Evolutionary conservation across 2,797 vertebrate genomes (phyloP), one percentile per base, ranked within the genome.

Genomic region (Emys orbicularis): DNA sequence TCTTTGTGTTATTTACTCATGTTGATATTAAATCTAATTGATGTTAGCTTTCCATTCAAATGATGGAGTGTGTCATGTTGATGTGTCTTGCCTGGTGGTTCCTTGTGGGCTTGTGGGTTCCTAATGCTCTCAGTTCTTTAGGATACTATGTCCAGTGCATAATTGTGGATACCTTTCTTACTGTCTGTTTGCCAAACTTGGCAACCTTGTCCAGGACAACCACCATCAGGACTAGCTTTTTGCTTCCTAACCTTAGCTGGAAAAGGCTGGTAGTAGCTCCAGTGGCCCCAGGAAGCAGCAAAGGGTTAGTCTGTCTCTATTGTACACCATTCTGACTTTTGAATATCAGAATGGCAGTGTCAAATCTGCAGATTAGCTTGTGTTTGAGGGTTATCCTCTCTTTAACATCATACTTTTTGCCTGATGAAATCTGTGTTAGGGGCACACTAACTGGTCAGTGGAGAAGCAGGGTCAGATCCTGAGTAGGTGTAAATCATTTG

Each of bases 71-170:
- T 41, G 19, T 76, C 81, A n/a, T 77, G 84, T 56, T 56, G 6
- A 49, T 61, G 47, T 3, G n/a, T 2, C 27, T 23, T 15, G 81
- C 1, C 6, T 29, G 53, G 2, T 12, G n/a, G 52, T 61, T 92
- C 68, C 31, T 49, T 0, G 1, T 59, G 16, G 41, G 79, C 0
- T 72, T 12, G 4, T 41, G n/a, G n/a, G n/a, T n/a, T n/a, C n/a
- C n/a, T 4, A 7, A 53, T 37, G 82, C 59, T 23, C 31, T 1
- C 77, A 29, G 3, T 29, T 65, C 34, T 79, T 50, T 53, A 49
- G 9, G 5, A 23, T 79, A 68, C 68, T 83, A 61, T 81, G 2
- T 15, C 18, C 21, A 11, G 61, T 86, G 29, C 6, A 12, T 79
- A 74, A 57, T 56, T 92, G 2, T 47, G 3, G 5, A 23, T 47